phyloP scores from a whole-genome alignment of 1,140 invertebrate genomes.

The Apis dorsata region DNA sequence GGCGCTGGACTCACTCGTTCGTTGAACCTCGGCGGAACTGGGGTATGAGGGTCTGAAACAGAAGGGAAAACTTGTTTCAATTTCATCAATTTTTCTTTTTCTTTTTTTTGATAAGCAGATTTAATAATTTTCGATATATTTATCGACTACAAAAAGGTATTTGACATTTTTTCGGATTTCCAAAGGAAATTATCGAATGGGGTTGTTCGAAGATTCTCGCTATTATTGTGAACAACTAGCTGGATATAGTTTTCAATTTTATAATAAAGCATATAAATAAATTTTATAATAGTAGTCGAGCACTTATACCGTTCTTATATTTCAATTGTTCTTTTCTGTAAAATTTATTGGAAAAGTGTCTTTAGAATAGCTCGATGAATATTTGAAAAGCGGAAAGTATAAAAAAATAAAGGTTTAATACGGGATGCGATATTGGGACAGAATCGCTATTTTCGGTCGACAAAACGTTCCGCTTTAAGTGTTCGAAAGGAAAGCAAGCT shows the following conservation, averaged over 20 bases:
- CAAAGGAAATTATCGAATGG: not conserved
- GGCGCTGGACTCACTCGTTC: slow-evolving; percentile 78
- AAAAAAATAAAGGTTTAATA: not conserved
- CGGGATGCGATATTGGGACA: not conserved
- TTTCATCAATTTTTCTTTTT: not conserved
- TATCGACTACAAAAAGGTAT: too few relatives aligned
- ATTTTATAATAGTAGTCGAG: too few relatives aligned
- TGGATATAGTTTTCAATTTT: not conserved
- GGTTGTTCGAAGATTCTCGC: not conserved
- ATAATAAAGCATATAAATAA: too few relatives aligned
- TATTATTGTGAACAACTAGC: not conserved
- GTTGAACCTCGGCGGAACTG: slow-evolving; percentile 78
- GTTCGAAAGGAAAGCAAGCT: not conserved
- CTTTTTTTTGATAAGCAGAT: not conserved
- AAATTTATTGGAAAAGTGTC: not conserved
- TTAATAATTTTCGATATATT: too few relatives aligned
- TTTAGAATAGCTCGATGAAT: not conserved
- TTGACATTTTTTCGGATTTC: not conserved
- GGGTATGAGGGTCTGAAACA: slow-evolving; percentile 77
- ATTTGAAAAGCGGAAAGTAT: not conserved
- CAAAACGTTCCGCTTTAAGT: slow-evolving; percentile 20
- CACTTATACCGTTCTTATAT: not conserved
- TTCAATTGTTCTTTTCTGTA: too few relatives aligned
- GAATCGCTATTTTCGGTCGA: not conserved
- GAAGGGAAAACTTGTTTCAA: slow-evolving; percentile 37